phyloP scores from a whole-genome alignment of 92 coral and sea anemone species.

The Palythoa grandis region DNA sequence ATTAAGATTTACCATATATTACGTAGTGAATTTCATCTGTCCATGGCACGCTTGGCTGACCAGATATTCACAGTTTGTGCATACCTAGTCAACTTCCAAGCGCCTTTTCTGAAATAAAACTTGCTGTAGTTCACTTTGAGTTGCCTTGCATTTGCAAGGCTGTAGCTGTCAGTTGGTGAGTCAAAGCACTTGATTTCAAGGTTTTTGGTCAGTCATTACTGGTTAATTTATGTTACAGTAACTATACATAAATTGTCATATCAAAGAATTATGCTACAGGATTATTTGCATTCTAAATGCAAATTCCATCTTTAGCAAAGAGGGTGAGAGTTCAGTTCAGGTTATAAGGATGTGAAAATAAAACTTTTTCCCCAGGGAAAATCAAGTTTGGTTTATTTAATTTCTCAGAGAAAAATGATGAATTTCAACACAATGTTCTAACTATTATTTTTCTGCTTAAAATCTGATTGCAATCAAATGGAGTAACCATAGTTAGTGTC shows the following conservation, averaged over 20 bases:
- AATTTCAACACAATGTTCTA: conserved; percentile 1
- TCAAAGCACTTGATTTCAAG: background rate
- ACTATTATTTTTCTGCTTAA: no score
- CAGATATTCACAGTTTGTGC: conserved; percentile 52
- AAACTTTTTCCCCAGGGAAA: background rate
- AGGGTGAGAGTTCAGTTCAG: background rate
- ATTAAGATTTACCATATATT: conserved; percentile 35
- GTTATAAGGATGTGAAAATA: background rate
- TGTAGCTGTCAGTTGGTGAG: background rate
- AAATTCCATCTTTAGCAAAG: background rate
- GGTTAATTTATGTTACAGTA: background rate
- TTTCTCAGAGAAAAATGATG: background rate
- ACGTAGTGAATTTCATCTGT: conserved; percentile 29
- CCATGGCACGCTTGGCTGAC: conserved; percentile 38
- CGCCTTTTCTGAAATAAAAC: conserved; percentile 6
- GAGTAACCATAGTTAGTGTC: background rate
- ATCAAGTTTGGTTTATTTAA: background rate
- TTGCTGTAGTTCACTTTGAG: no score
- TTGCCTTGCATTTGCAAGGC: background rate
- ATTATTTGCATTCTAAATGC: background rate
- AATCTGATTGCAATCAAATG: background rate
- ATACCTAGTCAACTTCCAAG: conserved; percentile 34
- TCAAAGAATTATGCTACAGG: background rate
- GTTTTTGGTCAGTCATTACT: background rate
- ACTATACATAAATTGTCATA: background rate